Evolutionary conservation across 2,797 vertebrate species (phyloP), one percentile per base, ranked within the genome.

Genomic region (Arctocebus calabarensis): DNA sequence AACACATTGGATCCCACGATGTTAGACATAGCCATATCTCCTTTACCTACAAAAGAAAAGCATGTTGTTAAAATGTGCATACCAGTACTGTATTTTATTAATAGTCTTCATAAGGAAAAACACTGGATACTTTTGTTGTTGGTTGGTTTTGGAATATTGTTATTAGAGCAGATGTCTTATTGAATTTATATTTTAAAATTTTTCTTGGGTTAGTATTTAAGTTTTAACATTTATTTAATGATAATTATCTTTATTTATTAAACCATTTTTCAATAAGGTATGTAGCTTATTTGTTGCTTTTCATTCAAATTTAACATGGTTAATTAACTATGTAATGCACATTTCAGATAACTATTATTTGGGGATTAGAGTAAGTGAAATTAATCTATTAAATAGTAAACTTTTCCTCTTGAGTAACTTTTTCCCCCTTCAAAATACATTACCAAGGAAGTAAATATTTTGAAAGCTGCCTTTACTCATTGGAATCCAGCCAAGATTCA

Each of bases 1-100:
- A 99, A 99, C 25, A 99, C 99, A 0, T 99, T 99, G 37, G 99
- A 99, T 97, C 99, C 99, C 95, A 99, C 99, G 16, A 99, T 99
- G 98, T 99, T 99, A 95, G 99, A 99, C 99, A 99, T 99, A 94
- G 99, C 99, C 99, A 99, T 99, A 97, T 99, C 99, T 22, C 99
- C 99, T 98, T 99, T 99, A 86, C 99, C 99, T 99, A 98, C 61
- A 97, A 96, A 88, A 79, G 66, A 98, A 96, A 78, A 97, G 77
- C 84, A 78, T 71, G 79, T 87, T 92, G 90, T 97, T 95, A 91
- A 95, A 92, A 92, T 96, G 91, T 95, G 87, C 97, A 83, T 59
- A 95, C 82, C 68, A 64, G 55, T 81, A 85, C 84, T 96, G 92
- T 96, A 78, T 96, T 95, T 96, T 91, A 90, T 96, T 97, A 95